Evolutionary conservation across 2,113 vertebrate genomes (phyloP).

Genomic region (rat (Rattus norvegicus)): DNA sequence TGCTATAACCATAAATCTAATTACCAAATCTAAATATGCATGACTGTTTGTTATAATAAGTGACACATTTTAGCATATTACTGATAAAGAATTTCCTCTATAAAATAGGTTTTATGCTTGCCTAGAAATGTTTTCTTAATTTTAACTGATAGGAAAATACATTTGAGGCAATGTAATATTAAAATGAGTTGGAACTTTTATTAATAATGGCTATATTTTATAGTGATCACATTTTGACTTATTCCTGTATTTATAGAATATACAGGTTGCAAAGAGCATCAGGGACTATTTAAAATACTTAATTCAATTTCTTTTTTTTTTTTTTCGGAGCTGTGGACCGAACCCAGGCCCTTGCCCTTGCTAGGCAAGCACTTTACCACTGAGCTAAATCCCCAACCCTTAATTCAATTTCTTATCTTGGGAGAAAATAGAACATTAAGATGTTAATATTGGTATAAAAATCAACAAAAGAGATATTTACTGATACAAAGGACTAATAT

Average conservation of each 20-base stretch:
- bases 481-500: not conserved
- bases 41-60: conserved; percentile 32
- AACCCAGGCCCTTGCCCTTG: too few relatives aligned
- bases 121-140: conserved; percentile 37
- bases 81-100: not conserved
- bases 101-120: conserved; percentile 29
- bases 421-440: not conserved
- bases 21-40: conserved; percentile 18
- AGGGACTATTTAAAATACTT: not conserved
- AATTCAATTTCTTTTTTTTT: not conserved
- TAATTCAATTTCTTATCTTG: too few relatives aligned
- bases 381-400: too few relatives aligned
- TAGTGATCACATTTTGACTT: not conserved
- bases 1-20: conserved; percentile 20
- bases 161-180: conserved; percentile 36
- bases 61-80: conserved; percentile 34
- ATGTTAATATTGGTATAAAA: not conserved
- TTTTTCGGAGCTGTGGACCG: too few relatives aligned
- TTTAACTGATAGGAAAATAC: not conserved
- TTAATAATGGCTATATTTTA: conserved; percentile 46
- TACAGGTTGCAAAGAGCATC: not conserved
- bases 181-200: conserved; percentile 51
- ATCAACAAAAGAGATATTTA: not conserved
- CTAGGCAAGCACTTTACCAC: too few relatives aligned
- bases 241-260: not conserved